phyloP scores from a whole-genome alignment of 2,888 invertebrate species.

The Dryococelus australis region DNA sequence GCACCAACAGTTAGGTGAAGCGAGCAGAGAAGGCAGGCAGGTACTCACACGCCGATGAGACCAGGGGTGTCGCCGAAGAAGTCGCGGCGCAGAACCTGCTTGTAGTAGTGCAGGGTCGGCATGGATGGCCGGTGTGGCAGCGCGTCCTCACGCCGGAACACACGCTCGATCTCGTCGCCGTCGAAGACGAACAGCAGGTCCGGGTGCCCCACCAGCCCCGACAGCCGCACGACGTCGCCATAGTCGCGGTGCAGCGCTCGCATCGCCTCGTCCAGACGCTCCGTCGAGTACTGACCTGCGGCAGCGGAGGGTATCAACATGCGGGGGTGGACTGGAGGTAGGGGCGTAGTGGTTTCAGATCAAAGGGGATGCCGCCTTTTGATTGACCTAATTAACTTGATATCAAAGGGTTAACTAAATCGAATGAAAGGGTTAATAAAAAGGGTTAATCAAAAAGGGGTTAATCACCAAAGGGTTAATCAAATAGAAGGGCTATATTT shows the following conservation, averaged over 20 bases:
- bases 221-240: constrained; percentile 70
- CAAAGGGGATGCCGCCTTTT: too few relatives aligned
- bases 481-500: too few relatives aligned
- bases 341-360: too few relatives aligned
- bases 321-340: too few relatives aligned
- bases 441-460: too few relatives aligned
- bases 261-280: constrained; percentile 67
- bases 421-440: too few relatives aligned
- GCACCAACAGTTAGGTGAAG: too few relatives aligned
- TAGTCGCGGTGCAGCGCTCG: constrained; percentile 65
- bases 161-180: constrained; percentile 74
- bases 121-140: constrained; percentile 77
- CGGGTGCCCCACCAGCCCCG: constrained; percentile 77
- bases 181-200: constrained; percentile 77
- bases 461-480: too few relatives aligned
- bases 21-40: too few relatives aligned
- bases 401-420: too few relatives aligned
- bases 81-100: constrained; percentile 70
- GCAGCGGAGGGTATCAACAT: too few relatives aligned
- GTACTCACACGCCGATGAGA: constrained; percentile 76
- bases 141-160: constrained; percentile 72
- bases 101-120: constrained; percentile 76
- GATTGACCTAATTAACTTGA: too few relatives aligned
- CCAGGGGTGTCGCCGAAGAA: constrained; percentile 77
- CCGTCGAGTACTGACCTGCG: constrained; percentile 66